Percentiles rank a stretch among this genome's conserved stretches.
Evolutionary conservation across 1,140 invertebrate genomes (phyloP).

Genomic region (Penaeus vannamei): DNA sequence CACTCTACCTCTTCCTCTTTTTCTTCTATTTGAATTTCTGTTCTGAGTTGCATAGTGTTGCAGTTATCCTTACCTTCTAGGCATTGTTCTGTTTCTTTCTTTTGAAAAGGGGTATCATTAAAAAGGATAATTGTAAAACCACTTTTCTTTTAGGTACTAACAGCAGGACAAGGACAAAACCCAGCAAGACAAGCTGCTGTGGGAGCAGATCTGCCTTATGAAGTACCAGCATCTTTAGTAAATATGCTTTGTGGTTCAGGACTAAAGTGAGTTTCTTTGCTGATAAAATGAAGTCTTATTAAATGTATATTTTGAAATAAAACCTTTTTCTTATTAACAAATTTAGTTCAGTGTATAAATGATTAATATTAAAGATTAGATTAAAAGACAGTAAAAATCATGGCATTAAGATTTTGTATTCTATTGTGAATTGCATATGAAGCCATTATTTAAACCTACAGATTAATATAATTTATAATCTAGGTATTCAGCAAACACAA

Average conservation of each 20-base stretch:
- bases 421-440: too few species aligned
- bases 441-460: too few species aligned
- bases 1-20: too few species aligned
- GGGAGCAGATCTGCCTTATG: constrained; percentile 82
- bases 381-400: too few species aligned
- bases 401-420: too few species aligned
- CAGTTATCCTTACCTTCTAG: background rate
- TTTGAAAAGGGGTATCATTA: background rate
- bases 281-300: background rate
- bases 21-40: too few species aligned
- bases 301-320: background rate
- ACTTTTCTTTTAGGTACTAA: constrained; percentile 76
- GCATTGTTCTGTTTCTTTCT: background rate
- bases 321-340: background rate
- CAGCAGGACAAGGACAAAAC: constrained; percentile 86
- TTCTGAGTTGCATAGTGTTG: too few species aligned
- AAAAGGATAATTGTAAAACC: too few species aligned
- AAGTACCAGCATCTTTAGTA: constrained; percentile 82
- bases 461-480: too few species aligned
- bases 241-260: constrained; percentile 93
- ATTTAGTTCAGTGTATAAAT: background rate
- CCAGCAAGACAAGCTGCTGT: constrained; percentile 86
- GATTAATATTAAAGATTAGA: too few species aligned
- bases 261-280: constrained; percentile 77
- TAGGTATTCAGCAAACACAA: too few species aligned